A percentile compares a stretch with the other conserved stretches of the same genome.
Conservation (phyloP, 92 coral and sea anemone genomes). For the Pocillopora meandrina region DNA sequence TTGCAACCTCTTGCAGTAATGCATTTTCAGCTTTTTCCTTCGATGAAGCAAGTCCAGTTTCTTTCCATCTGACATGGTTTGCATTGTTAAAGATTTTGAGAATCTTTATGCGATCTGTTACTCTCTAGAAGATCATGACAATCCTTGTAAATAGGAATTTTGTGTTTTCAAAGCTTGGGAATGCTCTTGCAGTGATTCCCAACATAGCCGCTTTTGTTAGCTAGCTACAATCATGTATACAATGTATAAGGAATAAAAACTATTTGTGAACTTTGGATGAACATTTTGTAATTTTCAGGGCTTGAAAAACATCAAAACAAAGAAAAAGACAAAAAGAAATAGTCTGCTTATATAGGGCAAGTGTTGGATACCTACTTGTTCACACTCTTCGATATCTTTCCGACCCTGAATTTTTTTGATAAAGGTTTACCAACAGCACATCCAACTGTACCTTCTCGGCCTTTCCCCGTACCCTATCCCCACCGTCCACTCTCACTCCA, state of each 20-base stretch:
- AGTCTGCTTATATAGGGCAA: no score
- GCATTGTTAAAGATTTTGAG: neutral
- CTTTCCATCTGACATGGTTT: neutral
- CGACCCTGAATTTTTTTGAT: no score
- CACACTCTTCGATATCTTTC: no score
- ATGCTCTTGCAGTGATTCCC: neutral
- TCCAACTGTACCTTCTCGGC: no score
- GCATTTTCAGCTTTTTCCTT: neutral
- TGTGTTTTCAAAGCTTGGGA: neutral
- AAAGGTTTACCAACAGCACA: no score
- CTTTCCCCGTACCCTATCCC: no score
- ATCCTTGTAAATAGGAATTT: neutral
- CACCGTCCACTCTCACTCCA: no score
- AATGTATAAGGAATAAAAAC: conserved; percentile 1
- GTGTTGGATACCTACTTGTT: no score
- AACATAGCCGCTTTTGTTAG: neutral
- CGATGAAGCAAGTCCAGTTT: neutral
- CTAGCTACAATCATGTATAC: conserved; percentile 3
- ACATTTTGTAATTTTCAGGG: neutral
- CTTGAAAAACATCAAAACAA: no score
- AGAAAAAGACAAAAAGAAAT: no score
- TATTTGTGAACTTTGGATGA: neutral
- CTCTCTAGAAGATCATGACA: neutral
- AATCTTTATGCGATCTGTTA: neutral
- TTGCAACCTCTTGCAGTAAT: neutral